Evolutionary conservation across 2,888 invertebrate genomes (phyloP), one percentile per base, ranked within the genome.

Genomic region (Athalia circularis): DNA sequence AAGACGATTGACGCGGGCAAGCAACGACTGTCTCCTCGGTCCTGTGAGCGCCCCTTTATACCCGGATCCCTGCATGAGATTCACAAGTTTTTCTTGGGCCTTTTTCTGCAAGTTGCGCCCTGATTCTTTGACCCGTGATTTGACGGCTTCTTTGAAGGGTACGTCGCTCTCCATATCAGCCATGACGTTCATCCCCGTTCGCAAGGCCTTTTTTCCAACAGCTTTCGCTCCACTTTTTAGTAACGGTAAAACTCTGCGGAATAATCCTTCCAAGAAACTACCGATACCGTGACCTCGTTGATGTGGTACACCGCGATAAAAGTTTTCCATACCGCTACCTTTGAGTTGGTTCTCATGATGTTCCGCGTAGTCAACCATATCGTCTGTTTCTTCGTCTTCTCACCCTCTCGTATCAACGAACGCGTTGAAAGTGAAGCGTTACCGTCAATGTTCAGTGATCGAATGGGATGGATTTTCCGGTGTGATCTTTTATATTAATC

Each of bases 221-320:
- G 76, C 65, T 3, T 64, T 29, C 11, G 54, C 57, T 0, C 43
- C 64, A 9, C 9, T 67, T 48, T 13, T 77, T 11, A 80, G 15
- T 15, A 78, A 48, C 8, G 79, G 80, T 47, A 77, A 4, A 7
- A 62, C 67, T 29, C 79, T n/a, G 5, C 83, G n/a, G 67, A 80
- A 79, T n/a, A 80, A 29, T 59, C 82, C 82, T 0, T 78, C 80
- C 4, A 81, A 70, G 68, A 83, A 81, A 59, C 78, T 77, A 29
- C 80, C 80, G 15, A 80, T 77, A 9, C 82, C 79, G 72, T 82
- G 79, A 29, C 79, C 79, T 65, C 67, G 59, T 67, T 80, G 80
- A 65, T 79, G 65, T 50, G 15, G 61, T 29, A 79, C 64, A 57
- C 80, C 80, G 29, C 59, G 76, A 67, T 62, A 80, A 11, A 77